Evolutionary conservation across 2,888 invertebrate genomes (phyloP), one percentile per base, ranked within the genome.

Genomic region (Schizotus pectinicornis): DNA sequence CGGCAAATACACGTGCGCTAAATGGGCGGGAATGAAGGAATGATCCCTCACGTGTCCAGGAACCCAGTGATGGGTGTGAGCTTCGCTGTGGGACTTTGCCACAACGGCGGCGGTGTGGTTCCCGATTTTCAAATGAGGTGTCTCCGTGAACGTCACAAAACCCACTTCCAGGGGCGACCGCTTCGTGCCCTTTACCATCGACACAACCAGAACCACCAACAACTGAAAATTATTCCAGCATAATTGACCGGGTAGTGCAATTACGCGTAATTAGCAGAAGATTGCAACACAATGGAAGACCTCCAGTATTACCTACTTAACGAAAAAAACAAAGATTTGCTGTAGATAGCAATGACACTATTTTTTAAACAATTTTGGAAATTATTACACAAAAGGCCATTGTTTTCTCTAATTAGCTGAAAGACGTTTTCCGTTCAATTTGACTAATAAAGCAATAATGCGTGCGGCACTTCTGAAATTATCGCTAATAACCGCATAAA

Each of bases 1-100:
- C 6, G 68, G 64, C 6, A 69, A 33, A 35, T 67, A 61, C 30
- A 69, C 51, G 38, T 68, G 70, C 32, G 65, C 62, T 37, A 65
- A 14, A 48, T 70, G 71, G 7, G 67, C 70, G 6, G 71, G 71
- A 35, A 71, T 68, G 45, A 60, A 71, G 1, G 67, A 50, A 45
- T 71, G 70, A 35, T 68, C 64, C 11, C 58, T 53, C 2, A 71
- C 69, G 31, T 68, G 69, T 32, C 71, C 71, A 1, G 69, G 69
- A 14, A 69, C 48, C 69, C 67, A 69, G 22, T 52, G 46, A 34
- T 64, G 58, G n/a, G 11, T 35, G 30, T 53, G 58, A 8, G 53
- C 31, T 14, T 22, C 30, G 34, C 8, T 42, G 7, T 31, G 11
- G 33, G 22, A 22, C 5, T 32, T 35, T 39, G 33, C 31, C 8